Percentiles rank a stretch among this genome's conserved stretches.
Evolutionary conservation across 2,888 invertebrate genomes (phyloP).

Genomic region (Acrobasis consociella): DNA sequence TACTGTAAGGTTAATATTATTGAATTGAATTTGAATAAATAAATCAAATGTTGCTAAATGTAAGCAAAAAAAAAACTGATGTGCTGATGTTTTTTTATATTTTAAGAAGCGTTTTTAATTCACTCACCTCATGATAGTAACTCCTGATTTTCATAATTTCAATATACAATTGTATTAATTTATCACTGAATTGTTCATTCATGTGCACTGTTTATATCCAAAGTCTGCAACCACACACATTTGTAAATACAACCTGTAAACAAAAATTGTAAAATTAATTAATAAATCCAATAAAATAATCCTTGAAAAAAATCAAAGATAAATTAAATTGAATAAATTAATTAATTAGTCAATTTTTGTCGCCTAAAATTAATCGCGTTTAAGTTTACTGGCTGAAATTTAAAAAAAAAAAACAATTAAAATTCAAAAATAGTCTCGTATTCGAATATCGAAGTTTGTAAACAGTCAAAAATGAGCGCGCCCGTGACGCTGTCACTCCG

Average conservation of each 20-base stretch:
- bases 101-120: background rate
- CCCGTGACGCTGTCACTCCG: constrained; percentile 56
- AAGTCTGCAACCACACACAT: constrained; percentile 28
- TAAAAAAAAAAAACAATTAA: constrained; percentile 26
- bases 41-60: too few species aligned
- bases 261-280: constrained; percentile 25
- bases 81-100: too few species aligned
- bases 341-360: constrained; percentile 25
- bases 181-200: constrained; percentile 55
- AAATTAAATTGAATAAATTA: constrained; percentile 28
- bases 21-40: too few species aligned
- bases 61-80: too few species aligned
- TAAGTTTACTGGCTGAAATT: constrained; percentile 6
- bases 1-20: too few species aligned
- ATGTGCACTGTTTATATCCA: constrained; percentile 44
- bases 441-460: constrained; percentile 33
- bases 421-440: background rate
- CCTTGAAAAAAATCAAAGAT: constrained; percentile 31
- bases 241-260: constrained; percentile 25
- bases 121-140: constrained; percentile 74
- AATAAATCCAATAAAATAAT: constrained; percentile 27
- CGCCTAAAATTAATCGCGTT: background rate
- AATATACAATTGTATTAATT: constrained; percentile 45
- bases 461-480: constrained; percentile 35
- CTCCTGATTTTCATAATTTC: constrained; percentile 78